These are phyloP conservation scores for Mycetomoellerius zeteki DNA, from an alignment of 1,140 invertebrate genomes.

Conservation along the genomic window DNA sequence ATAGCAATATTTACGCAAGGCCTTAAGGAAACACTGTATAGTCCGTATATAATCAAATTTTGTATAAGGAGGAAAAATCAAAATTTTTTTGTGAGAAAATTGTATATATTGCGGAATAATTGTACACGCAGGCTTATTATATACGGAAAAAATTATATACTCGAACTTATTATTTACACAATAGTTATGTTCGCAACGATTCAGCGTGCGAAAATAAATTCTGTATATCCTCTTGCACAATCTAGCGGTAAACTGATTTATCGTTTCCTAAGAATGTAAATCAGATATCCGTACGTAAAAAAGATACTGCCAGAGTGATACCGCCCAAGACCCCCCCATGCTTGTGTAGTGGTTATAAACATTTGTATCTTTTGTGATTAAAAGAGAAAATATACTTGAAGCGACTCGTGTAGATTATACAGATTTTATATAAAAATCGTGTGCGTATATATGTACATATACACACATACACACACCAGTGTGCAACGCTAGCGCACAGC, in stretches of 20 bases:
- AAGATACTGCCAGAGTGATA: slow-evolving; percentile 81
- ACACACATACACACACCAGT: slow-evolving; percentile 70
- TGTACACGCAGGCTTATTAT: background rate
- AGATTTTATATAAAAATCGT: slow-evolving; percentile 81
- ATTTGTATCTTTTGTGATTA: slow-evolving; percentile 83
- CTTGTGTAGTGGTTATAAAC: slow-evolving; percentile 79
- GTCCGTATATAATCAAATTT: slow-evolving; percentile 55
- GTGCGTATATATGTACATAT: background rate
- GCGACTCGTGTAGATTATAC: slow-evolving; percentile 83
- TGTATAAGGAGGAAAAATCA: slow-evolving; percentile 38
- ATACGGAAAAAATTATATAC: background rate
- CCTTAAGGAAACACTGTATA: slow-evolving; percentile 8
- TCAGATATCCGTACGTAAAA: slow-evolving; percentile 64
- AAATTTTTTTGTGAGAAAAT: slow-evolving; percentile 23
- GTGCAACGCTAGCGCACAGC: slow-evolving; percentile 74
- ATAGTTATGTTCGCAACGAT: slow-evolving; percentile 17
- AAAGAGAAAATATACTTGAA: slow-evolving; percentile 81
- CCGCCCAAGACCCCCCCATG: slow-evolving; percentile 77
- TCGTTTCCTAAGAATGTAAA: slow-evolving; percentile 56
- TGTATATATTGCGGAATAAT: slow-evolving; percentile 13
- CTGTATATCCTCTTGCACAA: slow-evolving; percentile 63
- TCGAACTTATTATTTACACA: slow-evolving; percentile 37
- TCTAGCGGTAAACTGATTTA: slow-evolving; percentile 61
- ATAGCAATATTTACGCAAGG: slow-evolving; percentile 46
- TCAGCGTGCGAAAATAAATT: slow-evolving; percentile 67